These are phyloP conservation scores for Scaptodrosophila lebanonensis DNA, from an alignment of 1,140 invertebrate genomes.

Conservation along the genomic window DNA sequence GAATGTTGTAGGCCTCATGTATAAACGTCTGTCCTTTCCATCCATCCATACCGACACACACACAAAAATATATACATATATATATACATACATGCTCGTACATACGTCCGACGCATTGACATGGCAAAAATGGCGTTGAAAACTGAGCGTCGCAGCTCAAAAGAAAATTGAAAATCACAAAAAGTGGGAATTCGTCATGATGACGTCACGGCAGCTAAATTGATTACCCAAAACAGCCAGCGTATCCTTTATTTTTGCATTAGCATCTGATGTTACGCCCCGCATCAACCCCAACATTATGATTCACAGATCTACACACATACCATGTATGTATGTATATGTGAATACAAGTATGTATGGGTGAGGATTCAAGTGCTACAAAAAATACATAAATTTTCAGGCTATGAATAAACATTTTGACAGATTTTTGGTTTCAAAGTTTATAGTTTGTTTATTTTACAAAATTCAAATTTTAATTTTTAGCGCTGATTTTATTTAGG, in stretches of 20 bases:
- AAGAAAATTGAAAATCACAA: constrained; percentile 18
- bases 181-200: constrained; percentile 62
- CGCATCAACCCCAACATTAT: not conserved
- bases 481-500: constrained; percentile 14
- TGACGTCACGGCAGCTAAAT: constrained; percentile 59
- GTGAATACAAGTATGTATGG: constrained; percentile 5
- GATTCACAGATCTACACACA: not conserved
- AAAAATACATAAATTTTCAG: constrained; percentile 41
- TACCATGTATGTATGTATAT: too few species aligned
- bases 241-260: constrained; percentile 33
- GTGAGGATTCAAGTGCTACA: constrained; percentile 10
- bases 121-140: too few species aligned
- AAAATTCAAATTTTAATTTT: constrained; percentile 50
- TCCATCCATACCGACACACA: constrained; percentile 22
- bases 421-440: constrained; percentile 47
- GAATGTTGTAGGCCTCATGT: constrained; percentile 34
- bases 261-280: not conserved
- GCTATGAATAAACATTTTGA: constrained; percentile 53
- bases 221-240: constrained; percentile 51
- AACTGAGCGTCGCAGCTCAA: not conserved
- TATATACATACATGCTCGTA: too few species aligned
- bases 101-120: too few species aligned
- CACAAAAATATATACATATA: too few species aligned
- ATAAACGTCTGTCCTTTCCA: not conserved
- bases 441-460: constrained; percentile 45